Percentiles rank a stretch among this genome's conserved stretches.
These are phyloP conservation scores for Arothron firmamentum DNA, from an alignment of 2,113 vertebrate species.

Conservation along the genomic window DNA sequence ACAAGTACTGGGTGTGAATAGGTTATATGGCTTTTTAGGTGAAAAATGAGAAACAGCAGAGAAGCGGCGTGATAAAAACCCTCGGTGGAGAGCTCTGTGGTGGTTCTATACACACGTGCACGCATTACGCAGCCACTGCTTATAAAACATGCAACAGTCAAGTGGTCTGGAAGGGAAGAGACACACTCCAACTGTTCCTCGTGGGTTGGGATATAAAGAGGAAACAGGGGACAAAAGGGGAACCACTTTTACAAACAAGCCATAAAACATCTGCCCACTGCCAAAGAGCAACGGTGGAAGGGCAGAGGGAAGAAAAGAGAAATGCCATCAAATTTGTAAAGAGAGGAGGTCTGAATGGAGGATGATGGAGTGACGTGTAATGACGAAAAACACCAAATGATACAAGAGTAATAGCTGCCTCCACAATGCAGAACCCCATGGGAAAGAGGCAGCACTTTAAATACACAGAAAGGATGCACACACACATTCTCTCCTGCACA, in stretches of 20 bases:
- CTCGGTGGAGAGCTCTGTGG: slow-evolving; percentile 29
- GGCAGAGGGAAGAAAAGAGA: not conserved
- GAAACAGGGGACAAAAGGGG: slow-evolving; percentile 21
- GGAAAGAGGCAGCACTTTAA: slow-evolving; percentile 11
- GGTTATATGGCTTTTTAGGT: slow-evolving; percentile 20
- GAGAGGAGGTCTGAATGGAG: slow-evolving; percentile 18
- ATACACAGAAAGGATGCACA: slow-evolving; percentile 6
- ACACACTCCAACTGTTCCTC: slow-evolving; percentile 43
- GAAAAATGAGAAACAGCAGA: slow-evolving; percentile 41
- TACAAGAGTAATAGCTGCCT: slow-evolving; percentile 47
- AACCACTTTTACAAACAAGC: slow-evolving; percentile 56
- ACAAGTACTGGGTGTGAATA: slow-evolving; percentile 22
- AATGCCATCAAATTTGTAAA: not conserved
- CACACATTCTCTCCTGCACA: slow-evolving; percentile 7
- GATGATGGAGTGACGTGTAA: slow-evolving; percentile 28
- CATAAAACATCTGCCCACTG: slow-evolving; percentile 43
- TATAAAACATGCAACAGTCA: slow-evolving; percentile 63
- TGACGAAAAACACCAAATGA: slow-evolving; percentile 44
- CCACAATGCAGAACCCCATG: slow-evolving; percentile 10
- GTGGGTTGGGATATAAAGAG: slow-evolving; percentile 19
- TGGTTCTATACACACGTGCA: slow-evolving; percentile 10
- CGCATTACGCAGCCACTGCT: slow-evolving; percentile 21
- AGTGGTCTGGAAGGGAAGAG: slow-evolving; percentile 43
- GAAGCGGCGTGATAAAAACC: slow-evolving; percentile 33
- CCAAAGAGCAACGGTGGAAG: slow-evolving; percentile 8